Evolutionary conservation across 2,113 vertebrate species (phyloP), one percentile per base, ranked within the genome.

Genomic region (Dipodomys ordii): DNA sequence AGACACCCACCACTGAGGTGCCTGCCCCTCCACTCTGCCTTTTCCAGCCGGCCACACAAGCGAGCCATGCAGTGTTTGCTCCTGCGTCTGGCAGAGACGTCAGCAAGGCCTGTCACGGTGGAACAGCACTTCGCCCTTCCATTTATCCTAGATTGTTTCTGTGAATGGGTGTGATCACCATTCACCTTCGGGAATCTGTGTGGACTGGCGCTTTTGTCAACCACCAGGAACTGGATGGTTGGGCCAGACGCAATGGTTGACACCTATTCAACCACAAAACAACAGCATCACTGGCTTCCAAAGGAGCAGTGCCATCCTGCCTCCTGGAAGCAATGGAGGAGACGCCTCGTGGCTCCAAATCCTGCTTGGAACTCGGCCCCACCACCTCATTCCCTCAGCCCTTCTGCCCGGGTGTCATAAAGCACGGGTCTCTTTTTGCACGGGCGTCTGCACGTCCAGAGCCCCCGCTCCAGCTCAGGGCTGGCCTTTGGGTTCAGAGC

Each of bases 241-340:
- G 64, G 35, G 35, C 35, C n/a, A 35, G 6, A 35, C 8, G 69
- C n/a, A 10, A 57, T 8, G 9, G 18, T 23, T 13, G 49, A 13
- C 1, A 11, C 49, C 57, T n/a, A 35, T 5, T 28, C 9, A 7
- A 18, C 10, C 15, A 22, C 73, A 28, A 28, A 10, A 20, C 69
- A 53, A 53, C 8, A 10, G n/a, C 68, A 60, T 7, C 23, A 4
- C 32, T 10, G 2, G 8, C 7, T 20, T 25, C 28, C 72, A 60
- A 46, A 15, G 0, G 20, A 35, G 28, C 46, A 1, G 10, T 0
- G 30, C 22, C 22, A 3, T 4, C 23, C 2, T 20, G 49, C 7
- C 18, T 13, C 49, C 44, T 7, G 6, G 15, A 4, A 3, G 69
- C 23, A 16, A 4, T 0, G 9, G 6, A 0, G 0, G 30, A 30